phyloP scores from a whole-genome alignment of 2,797 vertebrate genomes.

The Centropyge bicolor region DNA sequence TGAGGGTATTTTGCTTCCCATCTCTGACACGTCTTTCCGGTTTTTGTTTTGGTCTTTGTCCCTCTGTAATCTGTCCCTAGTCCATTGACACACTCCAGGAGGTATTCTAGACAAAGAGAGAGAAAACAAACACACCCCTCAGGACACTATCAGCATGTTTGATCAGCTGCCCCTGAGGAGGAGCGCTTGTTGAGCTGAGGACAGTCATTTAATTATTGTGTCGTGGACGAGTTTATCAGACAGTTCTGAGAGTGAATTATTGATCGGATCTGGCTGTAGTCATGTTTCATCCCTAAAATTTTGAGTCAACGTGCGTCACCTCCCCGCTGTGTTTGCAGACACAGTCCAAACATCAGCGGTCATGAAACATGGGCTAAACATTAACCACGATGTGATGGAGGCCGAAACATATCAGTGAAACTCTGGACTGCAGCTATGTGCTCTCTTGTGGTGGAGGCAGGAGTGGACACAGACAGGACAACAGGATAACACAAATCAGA shows the following conservation, averaged over 20 bases:
- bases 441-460: no score
- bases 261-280: background rate
- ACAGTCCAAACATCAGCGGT: slow-evolving; percentile 62
- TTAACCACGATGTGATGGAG: slow-evolving; percentile 47
- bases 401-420: slow-evolving; percentile 13
- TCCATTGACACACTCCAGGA: slow-evolving; percentile 90
- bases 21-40: slow-evolving; percentile 87
- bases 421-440: background rate
- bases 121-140: background rate
- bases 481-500: background rate
- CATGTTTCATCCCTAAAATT: slow-evolving; percentile 1
- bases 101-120: slow-evolving; percentile 83
- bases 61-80: slow-evolving; percentile 91
- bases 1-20: slow-evolving; percentile 88
- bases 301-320: background rate
- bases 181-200: background rate
- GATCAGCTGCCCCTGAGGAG: background rate
- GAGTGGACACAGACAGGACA: background rate
- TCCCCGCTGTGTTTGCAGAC: slow-evolving; percentile 49
- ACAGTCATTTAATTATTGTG: background rate
- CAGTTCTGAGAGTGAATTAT: background rate
- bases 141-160: background rate
- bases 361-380: slow-evolving; percentile 56
- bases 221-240: background rate
- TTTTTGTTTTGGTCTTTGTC: slow-evolving; percentile 86